Evolutionary conservation across 2,113 vertebrate species (phyloP), one percentile per base, ranked within the genome.

Genomic region (Glaucomys volans): DNA sequence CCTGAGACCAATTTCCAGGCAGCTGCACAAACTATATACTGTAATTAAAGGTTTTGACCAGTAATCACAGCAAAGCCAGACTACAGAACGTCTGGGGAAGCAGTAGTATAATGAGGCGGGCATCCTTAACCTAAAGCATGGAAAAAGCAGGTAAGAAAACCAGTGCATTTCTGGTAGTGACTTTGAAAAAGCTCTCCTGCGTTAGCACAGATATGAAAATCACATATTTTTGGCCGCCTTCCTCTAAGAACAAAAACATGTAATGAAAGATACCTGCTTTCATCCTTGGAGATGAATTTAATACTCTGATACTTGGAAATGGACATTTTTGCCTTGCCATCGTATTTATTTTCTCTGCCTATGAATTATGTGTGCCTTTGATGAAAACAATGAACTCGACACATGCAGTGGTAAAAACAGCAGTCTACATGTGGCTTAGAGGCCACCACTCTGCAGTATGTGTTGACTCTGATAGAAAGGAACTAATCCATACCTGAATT

Each of bases 21-120:
- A 97, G 69, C 95, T 97, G 90, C 90, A 93, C 95, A 92, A 92
- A 98, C 86, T 97, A 92, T 96, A 97, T 93, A 96, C 97, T 98
- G 97, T 97, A 97, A 97, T 84, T 94, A 96, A 96, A 97, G 95
- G 90, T 97, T 79, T 89, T 94, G 71, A 96, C 71, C 89, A 85
- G 87, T 42, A 52, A 64, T 94, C 94, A 81, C 59, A 83, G 47
- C n/a, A n/a, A 69, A 87, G 88, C 77, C 87, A 91, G 96, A 97
- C 96, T 94, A 47, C 94, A 95, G 88, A 93, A 84, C 95, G 85
- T 90, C 91, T 87, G 80, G 88, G 90, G 59, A 96, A 47, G 93
- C 71, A 50, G 90, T 74, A 91, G 81, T 95, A 28, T 69, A 54
- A 42, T 44, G 79, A 94, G 90, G 87, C 87, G 87, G 71, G 64